Evolutionary conservation across 2,797 vertebrate species (phyloP).

Genomic region (Urocyon cinereoargenteus): DNA sequence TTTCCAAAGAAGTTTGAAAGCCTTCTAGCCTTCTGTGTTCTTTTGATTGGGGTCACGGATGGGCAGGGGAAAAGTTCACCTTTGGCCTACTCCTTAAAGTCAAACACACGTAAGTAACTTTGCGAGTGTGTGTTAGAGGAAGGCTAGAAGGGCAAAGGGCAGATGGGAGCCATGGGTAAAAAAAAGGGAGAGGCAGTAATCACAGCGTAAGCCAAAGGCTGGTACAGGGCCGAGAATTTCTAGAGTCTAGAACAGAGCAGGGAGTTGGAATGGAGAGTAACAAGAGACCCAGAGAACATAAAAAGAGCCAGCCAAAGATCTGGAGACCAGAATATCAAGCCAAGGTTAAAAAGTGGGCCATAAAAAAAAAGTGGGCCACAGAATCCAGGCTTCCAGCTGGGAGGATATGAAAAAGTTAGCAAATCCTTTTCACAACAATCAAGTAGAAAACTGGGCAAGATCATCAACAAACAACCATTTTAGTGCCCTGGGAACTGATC

Average conservation of each 20-base stretch:
- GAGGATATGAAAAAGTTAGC: background rate
- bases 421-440: constrained; percentile 23
- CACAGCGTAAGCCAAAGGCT: background rate
- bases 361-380: background rate
- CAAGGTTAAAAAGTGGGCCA: background rate
- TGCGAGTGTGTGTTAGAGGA: background rate
- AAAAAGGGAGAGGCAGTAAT: background rate
- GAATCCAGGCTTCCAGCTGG: background rate
- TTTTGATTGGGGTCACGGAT: background rate
- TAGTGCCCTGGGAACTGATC: background rate
- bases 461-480: background rate
- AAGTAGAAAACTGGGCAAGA: constrained; percentile 19
- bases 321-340: background rate
- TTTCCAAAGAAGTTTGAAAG: constrained; percentile 51
- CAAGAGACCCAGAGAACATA: background rate
- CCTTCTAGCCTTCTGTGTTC: constrained; percentile 14
- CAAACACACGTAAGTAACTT: background rate
- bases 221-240: background rate
- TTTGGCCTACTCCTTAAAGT: background rate
- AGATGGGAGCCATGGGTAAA: background rate
- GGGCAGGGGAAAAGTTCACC: background rate
- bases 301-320: background rate
- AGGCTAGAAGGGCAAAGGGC: constrained; percentile 5
- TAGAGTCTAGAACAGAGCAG: constrained; percentile 12
- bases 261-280: background rate